Evolutionary conservation across 2,113 vertebrate genomes (phyloP), one percentile per base, ranked within the genome.

Genomic region (Peromyscus polionotus): DNA sequence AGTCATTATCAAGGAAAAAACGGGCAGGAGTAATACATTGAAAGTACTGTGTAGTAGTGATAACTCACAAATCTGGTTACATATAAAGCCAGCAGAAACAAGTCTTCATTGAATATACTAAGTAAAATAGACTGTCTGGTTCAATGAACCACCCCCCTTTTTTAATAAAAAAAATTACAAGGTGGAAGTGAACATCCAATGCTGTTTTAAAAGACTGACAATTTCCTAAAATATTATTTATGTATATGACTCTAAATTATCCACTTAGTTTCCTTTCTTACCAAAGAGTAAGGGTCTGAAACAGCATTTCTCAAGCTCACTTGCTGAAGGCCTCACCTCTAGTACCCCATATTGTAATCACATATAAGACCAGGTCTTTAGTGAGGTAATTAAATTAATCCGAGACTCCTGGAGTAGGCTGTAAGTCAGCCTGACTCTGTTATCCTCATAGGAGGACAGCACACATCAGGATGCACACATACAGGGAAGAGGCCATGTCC

Each of bases 221-320:
- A 85, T 65, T 91, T 91, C 61, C n/a, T 89, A 24, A 68, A 97
- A 67, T 93, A 93, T 63, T 93, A 89, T 22, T 79, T 84, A 87
- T 59, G 26, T 8, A 16, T 84, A 16, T 84, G 77, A 79, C 54
- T 36, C 83, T 89, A 93, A 88, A 77, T n/a, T 59, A 86, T 7
- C 42, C 54, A 81, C 9, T 88, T 11, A 54, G 63, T 94, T 91
- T 93, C 80, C 76, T 86, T 22, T 31, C 16, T 80, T 88, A 51
- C 19, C 51, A 93, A 39, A 24, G 28, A 57, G 19, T n/a, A 65
- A 28, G 20, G 17, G 26, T 36, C 22, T 76, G 22, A 94, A 94
- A 61, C 13, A 51, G 3, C 3, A 84, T n/a, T 88, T 31, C 42
- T n/a, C 14, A 31, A 91, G 39, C 59, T 86, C 31, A 24, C 24